Evolutionary conservation across 2,797 vertebrate species (phyloP).

Genomic region (Poliocrania exsul): DNA sequence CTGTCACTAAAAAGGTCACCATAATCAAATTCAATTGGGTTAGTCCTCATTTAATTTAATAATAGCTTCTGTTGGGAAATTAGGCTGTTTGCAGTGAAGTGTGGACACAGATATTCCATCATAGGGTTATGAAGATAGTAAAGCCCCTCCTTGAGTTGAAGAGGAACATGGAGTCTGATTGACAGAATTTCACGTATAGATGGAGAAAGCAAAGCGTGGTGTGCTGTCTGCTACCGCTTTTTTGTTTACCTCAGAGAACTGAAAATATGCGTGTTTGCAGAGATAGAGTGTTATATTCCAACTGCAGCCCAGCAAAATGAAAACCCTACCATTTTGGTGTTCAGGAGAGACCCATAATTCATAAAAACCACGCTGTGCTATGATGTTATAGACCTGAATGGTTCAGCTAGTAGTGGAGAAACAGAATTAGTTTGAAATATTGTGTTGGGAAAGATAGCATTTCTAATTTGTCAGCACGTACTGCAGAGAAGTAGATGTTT

Average conservation of each 20-base stretch:
- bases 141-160: background rate
- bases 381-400: background rate
- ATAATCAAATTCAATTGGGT: background rate
- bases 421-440: background rate
- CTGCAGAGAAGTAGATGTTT: background rate
- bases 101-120: background rate
- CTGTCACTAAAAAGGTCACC: slow-evolving; percentile 16
- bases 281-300: background rate
- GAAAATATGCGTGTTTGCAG: background rate
- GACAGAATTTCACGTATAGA: background rate
- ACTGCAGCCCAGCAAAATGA: background rate
- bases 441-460: background rate
- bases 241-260: background rate
- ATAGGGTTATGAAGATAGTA: background rate
- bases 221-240: background rate
- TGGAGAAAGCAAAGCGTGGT: background rate
- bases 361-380: background rate
- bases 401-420: background rate
- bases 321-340: background rate
- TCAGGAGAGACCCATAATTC: background rate
- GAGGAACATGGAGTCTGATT: accelerated
- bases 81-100: background rate
- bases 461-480: background rate
- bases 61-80: background rate
- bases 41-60: background rate